phyloP scores from a whole-genome alignment of 2,113 vertebrate genomes.

The Thamnophis sirtalis region DNA sequence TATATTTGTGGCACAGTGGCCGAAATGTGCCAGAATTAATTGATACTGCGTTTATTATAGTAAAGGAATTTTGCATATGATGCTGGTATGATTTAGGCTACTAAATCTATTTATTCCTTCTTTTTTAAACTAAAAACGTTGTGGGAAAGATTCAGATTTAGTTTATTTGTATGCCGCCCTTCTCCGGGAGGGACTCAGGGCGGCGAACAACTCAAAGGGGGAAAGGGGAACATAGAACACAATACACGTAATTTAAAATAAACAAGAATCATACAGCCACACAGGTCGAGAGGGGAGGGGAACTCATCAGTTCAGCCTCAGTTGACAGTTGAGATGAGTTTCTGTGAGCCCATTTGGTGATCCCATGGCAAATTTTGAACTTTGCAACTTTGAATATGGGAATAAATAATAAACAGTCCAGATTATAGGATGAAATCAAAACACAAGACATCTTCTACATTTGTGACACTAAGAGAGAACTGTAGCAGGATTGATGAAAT shows the following conservation, averaged over 20 bases:
- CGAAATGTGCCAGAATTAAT: background rate
- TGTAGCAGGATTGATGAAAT: background rate
- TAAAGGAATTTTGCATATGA: background rate
- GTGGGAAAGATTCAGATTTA: too few relatives aligned
- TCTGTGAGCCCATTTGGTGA: background rate
- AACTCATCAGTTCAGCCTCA: too few relatives aligned
- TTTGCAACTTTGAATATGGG: background rate
- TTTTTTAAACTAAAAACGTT: background rate
- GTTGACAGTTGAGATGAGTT: background rate
- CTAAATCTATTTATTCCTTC: background rate
- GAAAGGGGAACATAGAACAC: too few relatives aligned
- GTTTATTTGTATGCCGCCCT: too few relatives aligned
- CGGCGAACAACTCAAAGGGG: too few relatives aligned
- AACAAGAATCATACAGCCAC: too few relatives aligned
- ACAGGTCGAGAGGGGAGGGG: too few relatives aligned
- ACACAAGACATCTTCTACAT: background rate
- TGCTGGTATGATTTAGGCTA: background rate
- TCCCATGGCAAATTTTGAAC: background rate
- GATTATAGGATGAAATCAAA: background rate
- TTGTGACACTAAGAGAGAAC: background rate
- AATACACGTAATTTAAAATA: too few relatives aligned
- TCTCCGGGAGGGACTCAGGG: too few relatives aligned
- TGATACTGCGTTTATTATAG: background rate
- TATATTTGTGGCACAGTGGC: background rate
- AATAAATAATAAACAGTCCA: background rate